Base-by-base conservation (phyloP, 2,888 invertebrate species). In the Epirrita christyi region DNA sequence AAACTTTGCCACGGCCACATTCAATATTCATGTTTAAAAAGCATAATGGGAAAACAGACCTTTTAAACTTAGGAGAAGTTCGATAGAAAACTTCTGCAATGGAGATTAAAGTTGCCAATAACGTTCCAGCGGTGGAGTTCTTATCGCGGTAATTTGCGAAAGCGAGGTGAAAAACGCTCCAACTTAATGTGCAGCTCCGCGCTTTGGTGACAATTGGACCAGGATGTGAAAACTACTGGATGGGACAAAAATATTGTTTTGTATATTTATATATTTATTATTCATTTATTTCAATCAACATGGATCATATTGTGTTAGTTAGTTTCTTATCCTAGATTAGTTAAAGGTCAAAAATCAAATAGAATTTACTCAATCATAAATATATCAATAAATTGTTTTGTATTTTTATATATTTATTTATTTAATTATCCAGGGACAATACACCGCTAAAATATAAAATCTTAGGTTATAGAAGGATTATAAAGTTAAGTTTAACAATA, bases 91-190 rank as follows among this genome's bases (percentile, higher is more conserved):
- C 59, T 63, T 60, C 49, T 49, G 32, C 44, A 55, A 62, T 52
- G 49, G 41, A 63, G 65, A 66, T 64, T 64, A 63, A 64, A 66
- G 49, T 60, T 55, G 34, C 60, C 57, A 60, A 56, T 63, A 57
- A 62, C 57, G 32, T 52, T 57, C 44, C 45, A 11, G 44, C 38
- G 46, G 38, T 15, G 13, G 44, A 61, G 51, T 61, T 60, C 61
- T 64, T 68, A 64, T 68, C 66, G 44, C 6, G 42, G 58, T 60
- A 63, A 66, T 68, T 68, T 64, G 64, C 58, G 61, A 15, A 46
- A n/a, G 61, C 47, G 56, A 52, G 57, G 63, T 66, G 67, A 66
- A 66, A 67, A 67, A 67, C 63, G 55, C 38, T 34, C 41, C n/a
- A 13, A 32, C 40, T 50, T 28, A 37, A 47, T 42, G 51, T 37